Evolutionary conservation across 2,113 vertebrate genomes (phyloP).

Genomic region (Astur gentilis): DNA sequence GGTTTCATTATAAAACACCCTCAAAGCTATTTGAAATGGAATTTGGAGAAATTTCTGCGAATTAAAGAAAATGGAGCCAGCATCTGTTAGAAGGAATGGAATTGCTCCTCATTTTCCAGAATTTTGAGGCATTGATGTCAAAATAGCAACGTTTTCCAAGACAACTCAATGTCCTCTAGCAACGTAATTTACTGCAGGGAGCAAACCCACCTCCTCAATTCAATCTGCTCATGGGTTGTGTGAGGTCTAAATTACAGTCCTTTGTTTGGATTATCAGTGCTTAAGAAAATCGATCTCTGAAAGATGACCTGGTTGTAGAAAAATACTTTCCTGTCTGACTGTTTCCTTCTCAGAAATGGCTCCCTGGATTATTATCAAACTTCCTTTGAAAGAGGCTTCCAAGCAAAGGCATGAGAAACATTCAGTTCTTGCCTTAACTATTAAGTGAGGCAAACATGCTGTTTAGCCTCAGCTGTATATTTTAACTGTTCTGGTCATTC

Average conservation of each 20-base stretch:
- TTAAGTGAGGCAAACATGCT: not conserved
- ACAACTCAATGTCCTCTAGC: rapidly evolving
- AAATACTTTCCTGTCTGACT: not conserved
- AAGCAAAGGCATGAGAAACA: not conserved
- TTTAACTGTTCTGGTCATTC: not conserved
- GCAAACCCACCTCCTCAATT: not conserved
- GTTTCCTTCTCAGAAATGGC: not conserved
- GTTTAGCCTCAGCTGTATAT: not conserved
- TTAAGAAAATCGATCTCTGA: not conserved
- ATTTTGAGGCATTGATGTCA: not conserved
- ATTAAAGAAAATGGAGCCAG: not conserved
- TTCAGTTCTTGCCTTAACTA: not conserved
- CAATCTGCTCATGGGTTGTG: rapidly evolving
- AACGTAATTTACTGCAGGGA: not conserved
- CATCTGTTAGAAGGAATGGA: not conserved
- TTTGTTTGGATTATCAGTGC: not conserved
- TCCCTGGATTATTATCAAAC: not conserved
- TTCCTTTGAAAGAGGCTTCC: not conserved
- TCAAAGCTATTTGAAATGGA: not conserved
- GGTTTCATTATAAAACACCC: not conserved
- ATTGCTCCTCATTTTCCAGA: not conserved
- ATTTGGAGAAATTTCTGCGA: not conserved
- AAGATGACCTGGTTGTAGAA: not conserved
- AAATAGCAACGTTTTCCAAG: not conserved
- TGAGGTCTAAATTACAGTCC: not conserved